Conservation (phyloP, 1,140 invertebrate species). For the Drosophila murphyi region DNA sequence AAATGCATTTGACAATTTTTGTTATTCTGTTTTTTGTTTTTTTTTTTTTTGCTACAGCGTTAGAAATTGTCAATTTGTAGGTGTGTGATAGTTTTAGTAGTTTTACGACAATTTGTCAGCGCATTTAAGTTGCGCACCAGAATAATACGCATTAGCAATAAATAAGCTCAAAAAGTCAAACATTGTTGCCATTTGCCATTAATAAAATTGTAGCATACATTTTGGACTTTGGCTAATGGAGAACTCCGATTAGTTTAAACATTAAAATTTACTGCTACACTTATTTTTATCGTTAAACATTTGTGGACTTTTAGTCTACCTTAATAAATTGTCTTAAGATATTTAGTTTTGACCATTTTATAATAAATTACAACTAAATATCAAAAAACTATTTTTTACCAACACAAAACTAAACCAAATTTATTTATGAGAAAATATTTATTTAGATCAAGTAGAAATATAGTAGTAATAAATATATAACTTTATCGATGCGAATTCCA, state of each 20-base stretch:
- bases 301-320: no score
- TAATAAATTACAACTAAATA: no score
- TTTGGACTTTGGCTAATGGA: constrained; percentile 1
- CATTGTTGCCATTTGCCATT: no score
- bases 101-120: constrained; percentile 69
- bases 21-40: constrained; percentile 44
- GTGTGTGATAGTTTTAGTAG: constrained; percentile 7
- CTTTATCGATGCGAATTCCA: not conserved
- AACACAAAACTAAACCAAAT: not conserved
- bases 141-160: constrained; percentile 1
- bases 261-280: no score
- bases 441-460: not conserved
- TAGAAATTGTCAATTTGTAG: constrained; percentile 45
- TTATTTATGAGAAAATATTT: not conserved
- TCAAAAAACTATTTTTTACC: not conserved
- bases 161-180: not conserved
- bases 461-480: not conserved
- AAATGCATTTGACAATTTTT: constrained; percentile 72
- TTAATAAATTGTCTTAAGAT: no score
- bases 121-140: constrained; percentile 61
- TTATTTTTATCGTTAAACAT: no score
- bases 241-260: no score
- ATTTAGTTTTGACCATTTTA: no score
- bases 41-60: not conserved
- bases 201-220: constrained; percentile 26